These are phyloP conservation scores for Balaeniceps rex DNA, from an alignment of 2,113 vertebrate genomes.

Conservation along the genomic window DNA sequence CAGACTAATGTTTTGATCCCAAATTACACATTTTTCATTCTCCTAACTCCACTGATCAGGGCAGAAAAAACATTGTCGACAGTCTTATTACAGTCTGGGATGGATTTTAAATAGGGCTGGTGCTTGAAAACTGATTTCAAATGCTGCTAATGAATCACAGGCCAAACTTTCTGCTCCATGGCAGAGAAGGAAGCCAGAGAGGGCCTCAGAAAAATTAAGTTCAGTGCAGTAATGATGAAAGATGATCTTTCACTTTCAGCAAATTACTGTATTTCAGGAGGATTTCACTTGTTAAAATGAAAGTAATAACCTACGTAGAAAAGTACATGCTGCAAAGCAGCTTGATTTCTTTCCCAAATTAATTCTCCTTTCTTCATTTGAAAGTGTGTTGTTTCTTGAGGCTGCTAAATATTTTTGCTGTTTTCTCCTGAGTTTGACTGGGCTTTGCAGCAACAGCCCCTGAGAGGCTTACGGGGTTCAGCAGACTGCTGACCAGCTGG, in stretches of 20 bases:
- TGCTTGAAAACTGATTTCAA: neutral
- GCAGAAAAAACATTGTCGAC: neutral
- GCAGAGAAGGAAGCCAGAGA: conserved; percentile 1
- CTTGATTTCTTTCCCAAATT: conserved; percentile 27
- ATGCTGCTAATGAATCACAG: neutral
- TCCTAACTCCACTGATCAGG: neutral
- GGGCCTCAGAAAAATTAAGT: neutral
- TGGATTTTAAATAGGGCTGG: conserved; percentile 1
- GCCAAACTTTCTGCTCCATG: neutral
- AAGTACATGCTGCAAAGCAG: conserved; percentile 16
- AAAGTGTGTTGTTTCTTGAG: neutral
- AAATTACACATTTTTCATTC: neutral
- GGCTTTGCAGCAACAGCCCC: neutral
- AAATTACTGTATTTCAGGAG: conserved; percentile 46
- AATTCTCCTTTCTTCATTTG: conserved; percentile 38
- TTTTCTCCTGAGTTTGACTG: neutral
- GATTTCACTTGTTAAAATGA: conserved; percentile 40
- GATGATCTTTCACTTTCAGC: conserved; percentile 30
- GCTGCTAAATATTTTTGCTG: neutral
- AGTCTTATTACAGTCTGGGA: neutral
- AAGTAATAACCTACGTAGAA: conserved; percentile 32
- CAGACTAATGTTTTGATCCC: neutral
- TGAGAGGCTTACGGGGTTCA: neutral
- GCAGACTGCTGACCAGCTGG: neutral
- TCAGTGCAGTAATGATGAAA: neutral